These are phyloP conservation scores for Drosophila multiciliata DNA, from an alignment of 2,888 invertebrate genomes.

Conservation along the genomic window DNA sequence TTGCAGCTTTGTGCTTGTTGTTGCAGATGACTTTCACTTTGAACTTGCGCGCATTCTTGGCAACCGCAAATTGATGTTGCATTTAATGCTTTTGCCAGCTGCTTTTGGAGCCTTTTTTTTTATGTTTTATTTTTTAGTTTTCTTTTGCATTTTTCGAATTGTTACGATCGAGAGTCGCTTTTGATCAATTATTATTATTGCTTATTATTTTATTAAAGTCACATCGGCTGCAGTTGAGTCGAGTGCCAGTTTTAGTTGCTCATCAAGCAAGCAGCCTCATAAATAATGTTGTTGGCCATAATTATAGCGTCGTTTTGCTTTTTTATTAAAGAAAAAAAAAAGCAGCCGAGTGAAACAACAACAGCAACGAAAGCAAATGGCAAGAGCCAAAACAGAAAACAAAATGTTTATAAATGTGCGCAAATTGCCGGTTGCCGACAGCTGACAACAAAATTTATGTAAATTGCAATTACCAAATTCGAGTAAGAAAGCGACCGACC, in stretches of 20 bases:
- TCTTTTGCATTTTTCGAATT: constrained; percentile 37
- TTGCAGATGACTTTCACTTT: constrained; percentile 58
- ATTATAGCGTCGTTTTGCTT: constrained; percentile 49
- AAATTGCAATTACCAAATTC: constrained; percentile 67
- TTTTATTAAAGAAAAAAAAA: constrained; percentile 7
- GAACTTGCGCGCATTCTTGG: constrained; percentile 63
- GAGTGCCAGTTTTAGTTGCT: constrained; percentile 26
- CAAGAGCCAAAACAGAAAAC: constrained; percentile 18
- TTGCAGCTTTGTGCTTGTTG: not conserved
- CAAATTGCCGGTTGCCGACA: constrained; percentile 64
- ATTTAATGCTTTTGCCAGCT: constrained; percentile 46
- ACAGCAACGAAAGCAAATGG: constrained; percentile 6
- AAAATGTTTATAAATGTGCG: constrained; percentile 57
- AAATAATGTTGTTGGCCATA: constrained; percentile 60
- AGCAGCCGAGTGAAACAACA: constrained; percentile 26
- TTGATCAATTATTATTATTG: constrained; percentile 60
- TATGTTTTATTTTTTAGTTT: not conserved
- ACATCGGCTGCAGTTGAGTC: constrained; percentile 16
- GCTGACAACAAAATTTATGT: constrained; percentile 68
- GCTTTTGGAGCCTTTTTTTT: constrained; percentile 19
- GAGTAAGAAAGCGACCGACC: constrained; percentile 36
- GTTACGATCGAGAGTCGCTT: constrained; percentile 38
- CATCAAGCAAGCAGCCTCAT: constrained; percentile 37
- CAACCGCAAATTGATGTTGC: constrained; percentile 45
- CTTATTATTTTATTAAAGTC: constrained; percentile 66